A percentile compares a stretch with the other conserved stretches of the same genome.
These are phyloP conservation scores for Leptinotarsa juncta DNA, from an alignment of 2,888 invertebrate species.

Conservation along the genomic window DNA sequence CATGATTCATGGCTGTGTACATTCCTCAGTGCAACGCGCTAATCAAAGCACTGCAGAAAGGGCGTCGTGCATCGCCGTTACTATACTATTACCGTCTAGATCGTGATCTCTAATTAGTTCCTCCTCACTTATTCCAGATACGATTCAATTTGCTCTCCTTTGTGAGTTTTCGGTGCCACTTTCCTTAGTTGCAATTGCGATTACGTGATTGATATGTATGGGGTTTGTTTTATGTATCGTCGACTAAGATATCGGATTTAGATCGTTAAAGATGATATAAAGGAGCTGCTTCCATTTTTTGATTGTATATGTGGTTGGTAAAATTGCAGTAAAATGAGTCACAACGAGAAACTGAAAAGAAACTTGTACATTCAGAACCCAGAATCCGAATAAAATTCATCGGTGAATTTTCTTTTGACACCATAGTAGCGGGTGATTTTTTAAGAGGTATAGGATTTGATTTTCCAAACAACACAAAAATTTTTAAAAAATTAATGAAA, in stretches of 20 bases:
- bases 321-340: no score
- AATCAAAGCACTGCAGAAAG: slow-evolving; percentile 22
- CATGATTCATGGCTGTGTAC: slow-evolving; percentile 3
- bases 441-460: no score
- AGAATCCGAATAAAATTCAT: no score
- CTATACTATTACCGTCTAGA: slow-evolving; percentile 35
- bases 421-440: no score
- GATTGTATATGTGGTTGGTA: no score
- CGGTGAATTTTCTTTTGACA: no score
- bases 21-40: slow-evolving; percentile 6
- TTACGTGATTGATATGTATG: slow-evolving; percentile 6
- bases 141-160: slow-evolving; percentile 15
- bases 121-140: slow-evolving; percentile 27
- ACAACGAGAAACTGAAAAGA: no score
- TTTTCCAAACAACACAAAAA: no score
- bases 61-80: slow-evolving; percentile 28
- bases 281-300: background rate
- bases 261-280: background rate
- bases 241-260: background rate
- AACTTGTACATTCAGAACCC: no score
- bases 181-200: slow-evolving; percentile 5
- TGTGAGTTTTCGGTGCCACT: slow-evolving; percentile 21
- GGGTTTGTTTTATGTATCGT: background rate
- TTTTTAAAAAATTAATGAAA: no score
- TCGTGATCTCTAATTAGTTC: slow-evolving; percentile 40